Conservation (phyloP, 2,888 invertebrate species). For the Rotaria magnacalcarata region DNA sequence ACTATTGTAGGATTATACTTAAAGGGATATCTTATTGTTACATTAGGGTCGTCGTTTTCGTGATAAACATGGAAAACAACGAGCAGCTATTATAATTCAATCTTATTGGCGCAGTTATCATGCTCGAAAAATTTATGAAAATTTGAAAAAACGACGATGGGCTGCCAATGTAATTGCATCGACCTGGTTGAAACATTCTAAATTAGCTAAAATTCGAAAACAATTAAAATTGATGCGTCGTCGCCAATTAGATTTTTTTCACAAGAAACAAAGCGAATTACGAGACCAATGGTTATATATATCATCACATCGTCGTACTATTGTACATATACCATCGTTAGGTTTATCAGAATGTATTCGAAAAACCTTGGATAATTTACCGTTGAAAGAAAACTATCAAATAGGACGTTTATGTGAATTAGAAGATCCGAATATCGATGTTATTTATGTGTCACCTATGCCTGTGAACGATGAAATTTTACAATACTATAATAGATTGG, state of each 20-base stretch:
- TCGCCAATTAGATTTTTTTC: constrained; percentile 54
- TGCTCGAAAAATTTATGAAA: constrained; percentile 46
- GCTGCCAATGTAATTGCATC: constrained; percentile 59
- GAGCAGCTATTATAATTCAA: constrained; percentile 57
- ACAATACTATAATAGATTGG: constrained; percentile 58
- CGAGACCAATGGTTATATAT: constrained; percentile 53
- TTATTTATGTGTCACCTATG: constrained; percentile 58
- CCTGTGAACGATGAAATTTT: constrained; percentile 57
- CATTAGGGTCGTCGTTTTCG: background rate
- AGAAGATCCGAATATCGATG: constrained; percentile 59
- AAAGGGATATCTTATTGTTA: background rate
- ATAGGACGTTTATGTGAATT: constrained; percentile 59
- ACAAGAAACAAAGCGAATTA: constrained; percentile 49
- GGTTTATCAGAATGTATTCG: constrained; percentile 55
- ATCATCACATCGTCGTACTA: constrained; percentile 52
- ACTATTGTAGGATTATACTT: too few relatives aligned
- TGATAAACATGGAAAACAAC: background rate
- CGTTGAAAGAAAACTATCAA: constrained; percentile 57
- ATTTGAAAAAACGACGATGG: constrained; percentile 57
- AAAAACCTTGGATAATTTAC: constrained; percentile 54
- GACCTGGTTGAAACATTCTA: constrained; percentile 58
- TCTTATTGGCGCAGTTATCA: constrained; percentile 52
- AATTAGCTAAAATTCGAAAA: constrained; percentile 54
- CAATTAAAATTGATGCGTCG: constrained; percentile 53
- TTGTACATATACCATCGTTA: constrained; percentile 59